Evolutionary conservation across 1,140 invertebrate genomes (phyloP).

Genomic region (Nymphalis io): DNA sequence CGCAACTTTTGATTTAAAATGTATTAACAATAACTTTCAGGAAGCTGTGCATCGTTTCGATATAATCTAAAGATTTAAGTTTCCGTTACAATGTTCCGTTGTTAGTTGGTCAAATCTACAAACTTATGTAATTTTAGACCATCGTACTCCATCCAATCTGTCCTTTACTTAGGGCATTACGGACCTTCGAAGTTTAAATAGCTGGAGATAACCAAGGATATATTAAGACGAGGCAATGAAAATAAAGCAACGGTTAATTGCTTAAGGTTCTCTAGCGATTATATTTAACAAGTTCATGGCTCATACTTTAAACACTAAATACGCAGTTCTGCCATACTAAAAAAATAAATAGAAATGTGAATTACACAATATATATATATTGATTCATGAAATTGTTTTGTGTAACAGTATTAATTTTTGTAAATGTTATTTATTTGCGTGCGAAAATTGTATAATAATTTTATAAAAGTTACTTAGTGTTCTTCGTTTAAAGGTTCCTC

Average conservation of each 20-base stretch:
- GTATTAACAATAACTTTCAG: too few relatives aligned
- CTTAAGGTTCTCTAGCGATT: slow-evolving; percentile 7
- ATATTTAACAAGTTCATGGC: slow-evolving; percentile 6
- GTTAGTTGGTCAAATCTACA: background rate
- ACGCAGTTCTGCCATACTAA: background rate
- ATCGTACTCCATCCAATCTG: slow-evolving; percentile 19
- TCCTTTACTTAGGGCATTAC: slow-evolving; percentile 11
- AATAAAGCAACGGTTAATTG: slow-evolving; percentile 23
- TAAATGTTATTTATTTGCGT: too few relatives aligned
- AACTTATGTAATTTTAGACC: slow-evolving; percentile 21
- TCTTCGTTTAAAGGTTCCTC: too few relatives aligned
- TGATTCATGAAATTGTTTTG: too few relatives aligned
- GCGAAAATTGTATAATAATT: too few relatives aligned
- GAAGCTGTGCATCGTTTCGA: too few relatives aligned
- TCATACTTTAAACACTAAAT: background rate
- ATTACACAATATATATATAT: too few relatives aligned
- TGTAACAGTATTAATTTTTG: too few relatives aligned
- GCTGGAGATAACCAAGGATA: slow-evolving; percentile 19
- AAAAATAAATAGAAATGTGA: too few relatives aligned
- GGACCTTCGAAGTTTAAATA: slow-evolving; percentile 26
- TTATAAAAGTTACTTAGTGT: too few relatives aligned
- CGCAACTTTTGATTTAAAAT: too few relatives aligned
- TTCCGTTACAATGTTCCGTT: background rate
- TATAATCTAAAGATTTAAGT: background rate
- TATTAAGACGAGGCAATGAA: slow-evolving; percentile 2